Evolutionary conservation across 2,888 invertebrate genomes (phyloP).

Genomic region (Graphium colonna): DNA sequence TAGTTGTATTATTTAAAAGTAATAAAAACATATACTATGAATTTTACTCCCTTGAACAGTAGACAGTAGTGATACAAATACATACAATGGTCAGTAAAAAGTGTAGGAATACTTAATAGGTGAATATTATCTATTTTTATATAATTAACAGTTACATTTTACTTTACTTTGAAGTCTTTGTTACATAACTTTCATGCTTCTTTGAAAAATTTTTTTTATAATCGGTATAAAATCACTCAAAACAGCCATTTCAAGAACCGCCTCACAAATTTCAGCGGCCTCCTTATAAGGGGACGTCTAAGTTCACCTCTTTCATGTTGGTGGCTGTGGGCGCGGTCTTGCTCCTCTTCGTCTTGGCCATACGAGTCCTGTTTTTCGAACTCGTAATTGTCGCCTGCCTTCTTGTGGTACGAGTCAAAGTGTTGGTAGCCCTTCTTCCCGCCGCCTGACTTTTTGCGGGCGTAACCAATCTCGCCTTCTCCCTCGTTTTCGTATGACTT

Average conservation of each 20-base stretch:
- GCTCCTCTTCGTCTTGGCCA: slow-evolving; percentile 76
- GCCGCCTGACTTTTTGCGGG: slow-evolving; percentile 81
- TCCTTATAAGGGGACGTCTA: slow-evolving; percentile 41
- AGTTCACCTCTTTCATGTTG: slow-evolving; percentile 60
- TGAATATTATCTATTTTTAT: no score
- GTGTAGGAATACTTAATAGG: no score
- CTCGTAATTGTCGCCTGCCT: slow-evolving; percentile 86
- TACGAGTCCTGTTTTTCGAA: slow-evolving; percentile 84
- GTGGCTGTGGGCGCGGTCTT: slow-evolving; percentile 68
- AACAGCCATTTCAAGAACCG: slow-evolving; percentile 36
- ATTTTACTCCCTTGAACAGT: no score
- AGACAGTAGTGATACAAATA: no score
- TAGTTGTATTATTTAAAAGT: no score
- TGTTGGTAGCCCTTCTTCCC: slow-evolving; percentile 87
- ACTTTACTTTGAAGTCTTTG: no score
- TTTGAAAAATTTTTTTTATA: no score
- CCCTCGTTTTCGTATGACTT: slow-evolving; percentile 82
- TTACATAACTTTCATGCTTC: no score
- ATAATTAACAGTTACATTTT: no score
- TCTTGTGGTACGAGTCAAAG: slow-evolving; percentile 86
- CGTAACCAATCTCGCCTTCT: slow-evolving; percentile 83
- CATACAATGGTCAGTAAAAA: no score
- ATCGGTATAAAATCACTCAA: background rate
- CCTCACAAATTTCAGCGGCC: slow-evolving; percentile 50
- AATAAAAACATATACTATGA: no score